Percentiles rank a stretch among this genome's conserved stretches.
phyloP scores from a whole-genome alignment of 2,888 invertebrate genomes.

The Saturnia japonica region DNA sequence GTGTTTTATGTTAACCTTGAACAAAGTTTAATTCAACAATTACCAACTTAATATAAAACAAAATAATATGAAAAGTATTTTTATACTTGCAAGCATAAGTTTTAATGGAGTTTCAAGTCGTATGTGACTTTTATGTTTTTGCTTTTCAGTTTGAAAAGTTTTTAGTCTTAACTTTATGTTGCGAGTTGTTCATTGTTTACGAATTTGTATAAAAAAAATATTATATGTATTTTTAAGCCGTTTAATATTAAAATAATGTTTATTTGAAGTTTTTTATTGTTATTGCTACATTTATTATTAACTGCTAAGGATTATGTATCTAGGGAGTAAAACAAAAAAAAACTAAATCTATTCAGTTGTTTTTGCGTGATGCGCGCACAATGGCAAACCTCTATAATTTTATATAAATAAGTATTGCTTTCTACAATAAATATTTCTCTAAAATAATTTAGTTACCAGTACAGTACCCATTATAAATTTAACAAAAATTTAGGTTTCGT shows the following conservation, averaged over 20 bases:
- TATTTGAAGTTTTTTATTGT: too few relatives aligned
- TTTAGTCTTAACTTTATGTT: not conserved
- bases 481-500: too few relatives aligned
- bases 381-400: too few relatives aligned
- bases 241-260: not conserved
- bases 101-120: slow-evolving; percentile 5
- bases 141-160: not conserved
- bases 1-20: not conserved
- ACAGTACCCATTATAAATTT: too few relatives aligned
- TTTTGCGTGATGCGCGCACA: too few relatives aligned
- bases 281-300: too few relatives aligned
- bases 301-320: too few relatives aligned
- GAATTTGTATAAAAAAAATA: not conserved
- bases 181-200: not conserved
- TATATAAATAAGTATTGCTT: too few relatives aligned
- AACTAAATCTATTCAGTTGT: too few relatives aligned
- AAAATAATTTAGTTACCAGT: too few relatives aligned
- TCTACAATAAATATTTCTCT: too few relatives aligned
- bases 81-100: not conserved
- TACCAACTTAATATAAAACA: not conserved
- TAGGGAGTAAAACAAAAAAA: too few relatives aligned
- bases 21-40: not conserved
- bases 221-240: not conserved
- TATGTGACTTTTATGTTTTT: not conserved
- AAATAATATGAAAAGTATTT: slow-evolving; percentile 1